phyloP scores from a whole-genome alignment of 2,888 invertebrate species.

The Lithodes maja region DNA sequence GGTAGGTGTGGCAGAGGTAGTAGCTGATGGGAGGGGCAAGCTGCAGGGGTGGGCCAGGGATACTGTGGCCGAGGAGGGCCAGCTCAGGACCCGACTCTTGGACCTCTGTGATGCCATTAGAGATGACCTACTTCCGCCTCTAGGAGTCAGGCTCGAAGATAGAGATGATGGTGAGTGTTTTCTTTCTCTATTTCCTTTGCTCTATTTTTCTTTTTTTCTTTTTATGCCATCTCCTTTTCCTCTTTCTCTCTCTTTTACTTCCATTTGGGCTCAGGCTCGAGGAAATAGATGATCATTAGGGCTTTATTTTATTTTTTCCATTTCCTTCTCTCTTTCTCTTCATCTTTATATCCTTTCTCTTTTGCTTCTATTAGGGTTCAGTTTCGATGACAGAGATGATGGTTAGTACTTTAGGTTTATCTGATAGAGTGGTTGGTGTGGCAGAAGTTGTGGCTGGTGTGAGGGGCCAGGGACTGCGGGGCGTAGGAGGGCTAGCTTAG shows the following conservation, averaged over 20 bases:
- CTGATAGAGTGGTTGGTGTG: slow-evolving; percentile 41
- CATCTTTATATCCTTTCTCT: no score
- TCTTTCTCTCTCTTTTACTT: no score
- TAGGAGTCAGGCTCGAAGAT: slow-evolving; percentile 97
- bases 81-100: slow-evolving; percentile 82
- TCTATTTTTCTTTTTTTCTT: no score
- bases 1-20: slow-evolving; percentile 58
- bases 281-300: no score
- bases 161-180: slow-evolving; percentile 79
- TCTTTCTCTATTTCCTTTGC: neutral
- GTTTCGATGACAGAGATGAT: no score
- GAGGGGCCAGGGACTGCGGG: slow-evolving; percentile 83
- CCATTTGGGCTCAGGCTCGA: no score
- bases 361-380: no score
- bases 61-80: slow-evolving; percentile 83
- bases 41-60: slow-evolving; percentile 86
- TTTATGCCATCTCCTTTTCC: no score
- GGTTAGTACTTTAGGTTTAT: no score
- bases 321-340: no score
- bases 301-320: no score
- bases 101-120: slow-evolving; percentile 91
- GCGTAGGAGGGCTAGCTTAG: slow-evolving; percentile 81
- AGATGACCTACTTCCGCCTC: slow-evolving; percentile 89
- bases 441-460: slow-evolving; percentile 61
- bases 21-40: slow-evolving; percentile 54